These are phyloP conservation scores for Callopanchax toddi DNA, from an alignment of 2,113 vertebrate species.

Conservation along the genomic window DNA sequence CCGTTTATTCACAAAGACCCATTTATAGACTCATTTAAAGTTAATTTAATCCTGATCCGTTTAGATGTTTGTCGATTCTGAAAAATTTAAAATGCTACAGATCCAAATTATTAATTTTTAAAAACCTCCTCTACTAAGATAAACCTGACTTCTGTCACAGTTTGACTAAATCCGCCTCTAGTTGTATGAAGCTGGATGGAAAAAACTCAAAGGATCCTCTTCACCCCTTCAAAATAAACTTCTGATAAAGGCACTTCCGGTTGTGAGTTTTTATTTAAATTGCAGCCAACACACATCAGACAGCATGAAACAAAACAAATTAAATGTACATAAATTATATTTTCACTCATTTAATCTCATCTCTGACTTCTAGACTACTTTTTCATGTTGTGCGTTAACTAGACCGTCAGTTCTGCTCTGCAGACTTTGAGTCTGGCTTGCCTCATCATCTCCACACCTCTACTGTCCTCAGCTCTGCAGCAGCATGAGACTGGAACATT, in stretches of 20 bases:
- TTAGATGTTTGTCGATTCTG: too few species aligned
- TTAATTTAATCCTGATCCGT: background rate
- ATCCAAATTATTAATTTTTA: conserved; percentile 4
- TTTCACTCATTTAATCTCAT: too few species aligned
- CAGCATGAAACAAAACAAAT: too few species aligned
- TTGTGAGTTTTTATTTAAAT: background rate
- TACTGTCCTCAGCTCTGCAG: too few species aligned
- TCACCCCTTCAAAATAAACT: conserved; percentile 42
- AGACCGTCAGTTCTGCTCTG: too few species aligned
- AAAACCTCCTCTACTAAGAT: background rate
- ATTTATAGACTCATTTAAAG: background rate
- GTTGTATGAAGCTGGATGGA: background rate
- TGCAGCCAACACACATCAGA: too few species aligned
- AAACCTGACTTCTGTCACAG: conserved; percentile 19
- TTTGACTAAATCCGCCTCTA: background rate
- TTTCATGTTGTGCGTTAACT: too few species aligned
- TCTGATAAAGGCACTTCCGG: conserved; percentile 6
- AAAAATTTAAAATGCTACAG: background rate
- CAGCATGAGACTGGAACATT: too few species aligned
- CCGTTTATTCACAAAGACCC: too few species aligned
- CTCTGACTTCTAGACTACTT: too few species aligned
- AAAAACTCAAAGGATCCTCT: conserved; percentile 8
- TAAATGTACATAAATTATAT: background rate
- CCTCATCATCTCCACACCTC: too few species aligned
- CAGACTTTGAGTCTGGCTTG: too few species aligned